These are phyloP conservation scores for Mystacornis crossleyi DNA, from an alignment of 2,113 vertebrate genomes.

Conservation along the genomic window DNA sequence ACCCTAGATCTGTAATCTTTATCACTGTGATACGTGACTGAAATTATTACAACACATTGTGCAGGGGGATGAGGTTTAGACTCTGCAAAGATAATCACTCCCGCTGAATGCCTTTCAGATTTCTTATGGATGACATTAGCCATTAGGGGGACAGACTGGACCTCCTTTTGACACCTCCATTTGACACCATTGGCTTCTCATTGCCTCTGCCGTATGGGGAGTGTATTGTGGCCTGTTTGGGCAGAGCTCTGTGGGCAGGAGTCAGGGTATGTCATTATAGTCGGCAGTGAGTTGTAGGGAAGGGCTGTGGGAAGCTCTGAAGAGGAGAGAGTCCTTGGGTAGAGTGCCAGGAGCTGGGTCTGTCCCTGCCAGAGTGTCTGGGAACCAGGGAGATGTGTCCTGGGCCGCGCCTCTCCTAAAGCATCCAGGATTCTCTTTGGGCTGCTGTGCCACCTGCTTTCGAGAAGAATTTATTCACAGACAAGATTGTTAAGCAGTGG, in stretches of 20 bases:
- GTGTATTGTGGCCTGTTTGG: neutral
- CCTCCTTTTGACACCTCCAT: neutral
- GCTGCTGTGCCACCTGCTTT: neutral
- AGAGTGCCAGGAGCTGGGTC: neutral
- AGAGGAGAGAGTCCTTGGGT: no score
- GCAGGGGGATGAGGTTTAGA: neutral
- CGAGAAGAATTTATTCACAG: rapidly evolving
- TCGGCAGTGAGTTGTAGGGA: neutral
- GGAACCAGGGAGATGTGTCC: neutral
- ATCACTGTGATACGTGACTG: neutral
- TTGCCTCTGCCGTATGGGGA: neutral
- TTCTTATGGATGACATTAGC: neutral
- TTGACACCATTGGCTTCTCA: neutral
- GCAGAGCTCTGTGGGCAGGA: neutral
- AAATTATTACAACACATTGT: neutral
- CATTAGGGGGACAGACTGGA: neutral
- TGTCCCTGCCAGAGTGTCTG: neutral
- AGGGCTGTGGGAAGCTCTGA: neutral
- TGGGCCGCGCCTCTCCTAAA: neutral
- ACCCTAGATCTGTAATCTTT: neutral
- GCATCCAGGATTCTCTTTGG: neutral
- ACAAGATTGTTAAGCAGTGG: neutral
- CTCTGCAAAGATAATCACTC: neutral
- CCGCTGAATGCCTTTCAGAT: neutral
- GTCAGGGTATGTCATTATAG: rapidly evolving